Base-by-base conservation (phyloP, 2,113 vertebrate genomes). In the Chloebia gouldiae region DNA sequence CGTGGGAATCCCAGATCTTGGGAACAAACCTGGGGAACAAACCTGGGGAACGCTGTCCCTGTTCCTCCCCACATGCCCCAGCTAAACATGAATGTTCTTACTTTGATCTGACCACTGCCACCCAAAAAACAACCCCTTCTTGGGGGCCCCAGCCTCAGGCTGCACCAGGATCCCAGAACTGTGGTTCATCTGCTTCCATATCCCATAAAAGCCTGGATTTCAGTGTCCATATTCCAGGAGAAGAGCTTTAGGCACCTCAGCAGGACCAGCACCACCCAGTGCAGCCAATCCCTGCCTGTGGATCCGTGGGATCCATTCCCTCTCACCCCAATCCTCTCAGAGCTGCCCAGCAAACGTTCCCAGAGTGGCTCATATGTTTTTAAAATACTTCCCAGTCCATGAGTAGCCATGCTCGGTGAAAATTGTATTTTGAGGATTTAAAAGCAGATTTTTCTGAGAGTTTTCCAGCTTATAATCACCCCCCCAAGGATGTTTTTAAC, bases 321-420 rank as follows among this genome's bases (percentile, higher is more conserved):
- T 7, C 7, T 15, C 11, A 17, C 4, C 70, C 28, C 1, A 4
- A 9, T 27, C 69, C 51, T 27, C 22, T 27, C 18, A 23, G n/a
- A 76, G 9, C 44, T 84, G 57, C 37, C 53, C 22, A 37, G 57
- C 23, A 39, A 11, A n/a, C 64, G 35, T 28, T 81, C 73, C 84
- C 21, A 1, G 42, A 7, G 13, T 16, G 56, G 33, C 10, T 56
- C 6, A 3, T 2, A 19, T 31, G 30, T 15, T 63, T 90, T 31
- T 8, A 15, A 45, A 85, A 14, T 47, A 18, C 37, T 16, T 23
- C 35, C 57, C 6, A 7, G 25, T 9, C 44, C 49, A 9, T 6
- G 13, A 56, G 73, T 2, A 37, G 53, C 66, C 17, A 59, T 12
- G 0, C 57, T 75, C 1, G 0, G 30, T 9, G 40, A 33, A n/a